Percentiles rank a stretch among this genome's conserved stretches.
Conservation (phyloP, 2,888 invertebrate species). For the Podabrus alpinus region DNA sequence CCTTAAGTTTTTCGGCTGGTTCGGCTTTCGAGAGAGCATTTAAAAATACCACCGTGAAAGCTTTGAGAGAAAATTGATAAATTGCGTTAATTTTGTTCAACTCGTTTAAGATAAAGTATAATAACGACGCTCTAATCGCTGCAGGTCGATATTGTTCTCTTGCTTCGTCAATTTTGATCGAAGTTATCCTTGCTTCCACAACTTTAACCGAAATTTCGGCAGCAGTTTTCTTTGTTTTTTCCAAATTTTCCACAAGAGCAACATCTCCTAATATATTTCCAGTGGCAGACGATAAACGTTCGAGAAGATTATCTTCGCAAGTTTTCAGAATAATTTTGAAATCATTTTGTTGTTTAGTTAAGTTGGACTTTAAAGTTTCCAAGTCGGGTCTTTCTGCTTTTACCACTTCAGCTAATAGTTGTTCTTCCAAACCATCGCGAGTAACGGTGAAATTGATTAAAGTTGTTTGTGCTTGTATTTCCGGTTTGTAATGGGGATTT, state of each 20-base stretch:
- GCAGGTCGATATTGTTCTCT: slow-evolving; percentile 86
- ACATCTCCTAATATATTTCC: slow-evolving; percentile 91
- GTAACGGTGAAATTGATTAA: slow-evolving; percentile 96
- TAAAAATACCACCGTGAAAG: slow-evolving; percentile 89
- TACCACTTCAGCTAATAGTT: slow-evolving; percentile 90
- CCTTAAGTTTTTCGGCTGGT: slow-evolving; percentile 69
- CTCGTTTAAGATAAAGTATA: slow-evolving; percentile 93
- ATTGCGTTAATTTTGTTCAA: slow-evolving; percentile 90
- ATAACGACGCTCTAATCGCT: slow-evolving; percentile 82
- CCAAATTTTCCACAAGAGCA: slow-evolving; percentile 87
- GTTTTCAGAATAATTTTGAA: slow-evolving; percentile 91
- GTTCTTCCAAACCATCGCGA: slow-evolving; percentile 88
- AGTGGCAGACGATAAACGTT: slow-evolving; percentile 85
- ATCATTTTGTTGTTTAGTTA: slow-evolving; percentile 91
- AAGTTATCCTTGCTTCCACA: slow-evolving; percentile 82
- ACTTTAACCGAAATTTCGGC: slow-evolving; percentile 88
- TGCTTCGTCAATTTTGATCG: slow-evolving; percentile 87
- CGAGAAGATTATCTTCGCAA: slow-evolving; percentile 89
- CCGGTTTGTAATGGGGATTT: slow-evolving; percentile 95
- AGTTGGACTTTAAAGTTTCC: slow-evolving; percentile 76
- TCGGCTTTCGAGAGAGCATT: slow-evolving; percentile 77
- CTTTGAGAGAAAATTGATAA: slow-evolving; percentile 94
- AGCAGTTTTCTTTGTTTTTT: slow-evolving; percentile 91
- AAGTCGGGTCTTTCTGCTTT: slow-evolving; percentile 91
- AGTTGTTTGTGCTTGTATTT: slow-evolving; percentile 95